phyloP scores from a whole-genome alignment of 1,140 invertebrate species.

The Philopotamus ludificatus region DNA sequence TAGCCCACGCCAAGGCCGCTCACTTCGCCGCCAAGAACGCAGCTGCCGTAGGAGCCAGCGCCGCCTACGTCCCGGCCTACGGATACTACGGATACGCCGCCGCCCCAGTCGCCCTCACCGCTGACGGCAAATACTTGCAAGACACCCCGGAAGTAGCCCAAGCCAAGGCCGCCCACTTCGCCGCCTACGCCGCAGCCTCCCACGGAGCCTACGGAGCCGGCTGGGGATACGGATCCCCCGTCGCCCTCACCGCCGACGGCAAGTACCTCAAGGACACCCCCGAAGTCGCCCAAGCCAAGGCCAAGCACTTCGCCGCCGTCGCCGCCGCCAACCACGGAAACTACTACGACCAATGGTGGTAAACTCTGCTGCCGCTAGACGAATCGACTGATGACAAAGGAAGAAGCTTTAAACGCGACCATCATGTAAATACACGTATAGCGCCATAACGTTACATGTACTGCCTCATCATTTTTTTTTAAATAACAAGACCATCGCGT shows the following conservation, averaged over 20 bases:
- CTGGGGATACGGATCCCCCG: background rate
- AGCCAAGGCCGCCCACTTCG: slow-evolving; percentile 51
- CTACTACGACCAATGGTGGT: slow-evolving; percentile 7
- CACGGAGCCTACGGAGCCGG: slow-evolving; percentile 23
- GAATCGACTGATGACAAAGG: background rate
- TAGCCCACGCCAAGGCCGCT: slow-evolving; percentile 20
- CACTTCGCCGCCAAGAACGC: slow-evolving; percentile 8
- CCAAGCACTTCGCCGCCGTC: slow-evolving; percentile 20
- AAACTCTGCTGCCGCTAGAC: background rate
- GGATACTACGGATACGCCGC: slow-evolving; percentile 40
- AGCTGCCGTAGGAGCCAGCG: background rate
- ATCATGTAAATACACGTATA: background rate
- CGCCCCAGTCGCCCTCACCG: slow-evolving; percentile 53
- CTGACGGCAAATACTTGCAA: slow-evolving; percentile 53
- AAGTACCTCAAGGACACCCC: slow-evolving; percentile 16
- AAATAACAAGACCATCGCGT: too few relatives aligned
- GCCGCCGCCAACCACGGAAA: background rate
- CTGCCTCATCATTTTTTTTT: background rate
- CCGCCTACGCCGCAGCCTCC: slow-evolving; percentile 50
- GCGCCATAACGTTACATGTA: background rate
- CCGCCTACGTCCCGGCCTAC: background rate
- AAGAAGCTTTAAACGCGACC: background rate
- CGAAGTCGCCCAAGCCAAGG: slow-evolving; percentile 23
- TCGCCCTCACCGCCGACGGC: slow-evolving; percentile 13
- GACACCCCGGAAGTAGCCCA: slow-evolving; percentile 53